A percentile compares a stretch with the other conserved stretches of the same genome.
These are phyloP conservation scores for Lysandra coridon DNA, from an alignment of 2,888 invertebrate species.

Conservation along the genomic window DNA sequence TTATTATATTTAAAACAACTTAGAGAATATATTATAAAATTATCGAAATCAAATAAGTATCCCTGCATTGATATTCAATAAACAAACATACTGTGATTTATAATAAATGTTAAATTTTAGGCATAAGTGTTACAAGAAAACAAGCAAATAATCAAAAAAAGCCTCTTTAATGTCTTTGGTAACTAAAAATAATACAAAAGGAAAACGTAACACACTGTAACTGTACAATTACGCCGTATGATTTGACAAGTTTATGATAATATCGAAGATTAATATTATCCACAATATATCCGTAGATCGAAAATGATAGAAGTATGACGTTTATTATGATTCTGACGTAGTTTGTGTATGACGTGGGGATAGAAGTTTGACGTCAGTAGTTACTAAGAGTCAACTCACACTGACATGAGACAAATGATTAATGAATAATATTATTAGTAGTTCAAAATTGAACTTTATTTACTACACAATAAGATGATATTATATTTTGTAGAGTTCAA, in stretches of 20 bases:
- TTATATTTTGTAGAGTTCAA: background rate
- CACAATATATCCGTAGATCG: background rate
- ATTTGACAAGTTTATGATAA: constrained; percentile 8
- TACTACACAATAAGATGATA: background rate
- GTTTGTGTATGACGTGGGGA: background rate
- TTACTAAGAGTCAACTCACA: background rate
- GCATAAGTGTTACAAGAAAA: background rate
- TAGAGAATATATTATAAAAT: too few species aligned
- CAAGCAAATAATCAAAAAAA: background rate
- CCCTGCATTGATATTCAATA: too few species aligned
- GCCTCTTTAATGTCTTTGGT: constrained; percentile 35
- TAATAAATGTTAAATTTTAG: background rate
- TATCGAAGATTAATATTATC: background rate
- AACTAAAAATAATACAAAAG: constrained; percentile 33
- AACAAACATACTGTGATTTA: background rate
- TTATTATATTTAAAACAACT: too few species aligned
- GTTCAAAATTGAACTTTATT: background rate
- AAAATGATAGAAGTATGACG: background rate
- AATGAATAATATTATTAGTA: background rate
- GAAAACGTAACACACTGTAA: constrained; percentile 18
- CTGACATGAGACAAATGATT: background rate
- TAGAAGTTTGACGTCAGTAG: background rate
- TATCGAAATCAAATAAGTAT: too few species aligned
- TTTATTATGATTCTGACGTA: background rate
- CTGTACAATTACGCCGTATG: background rate